Base-by-base conservation (phyloP, 1,140 invertebrate species). In the Formica exsecta region DNA sequence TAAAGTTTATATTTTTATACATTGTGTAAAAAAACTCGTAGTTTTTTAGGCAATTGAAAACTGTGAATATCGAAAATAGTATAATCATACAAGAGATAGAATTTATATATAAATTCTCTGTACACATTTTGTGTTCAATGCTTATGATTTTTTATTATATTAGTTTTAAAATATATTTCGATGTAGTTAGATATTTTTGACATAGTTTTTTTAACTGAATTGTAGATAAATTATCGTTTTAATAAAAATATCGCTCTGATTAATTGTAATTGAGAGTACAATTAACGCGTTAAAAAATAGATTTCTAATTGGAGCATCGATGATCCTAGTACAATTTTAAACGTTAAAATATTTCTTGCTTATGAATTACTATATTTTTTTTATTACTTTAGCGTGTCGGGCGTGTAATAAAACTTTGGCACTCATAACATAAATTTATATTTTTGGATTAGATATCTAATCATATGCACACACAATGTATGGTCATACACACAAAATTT, bases 181-280 rank as follows among this genome's bases (percentile, higher is more conserved):
- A 36, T n/a, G 3, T 79, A 54, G 36, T 25, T 13, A 38, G 22
- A 3, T 32, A 32, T 32, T 32, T 32, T 32, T 2, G 32, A 32
- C 1, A 29, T 32, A 32, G 32, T 32, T 4, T 32, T 65, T 77
- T 77, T 36, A 41, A 3, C 22, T 32, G 3, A 76, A 76, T 66
- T 66, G 32, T 25, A 79, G 13, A 25, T 36, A 79, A 66, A 64
- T 77, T 65, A 44, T 25, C 7, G 41, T 41, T 79, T 66, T 38
- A 8, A 54, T 32, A 32, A 32, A 32, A 25, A 41, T 36, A 80
- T 70, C 9, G 3, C 32, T 44, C 8, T n/a, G 51, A 19, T 54
- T 25, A 66, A 51, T 68, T 11, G 48, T 41, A 4, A 8, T 51
- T 36, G 4, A 70, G 3, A 19, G 16, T 19, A 19, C 41, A 77